phyloP scores from a whole-genome alignment of 2,888 invertebrate genomes.

The Dione vanillae region DNA sequence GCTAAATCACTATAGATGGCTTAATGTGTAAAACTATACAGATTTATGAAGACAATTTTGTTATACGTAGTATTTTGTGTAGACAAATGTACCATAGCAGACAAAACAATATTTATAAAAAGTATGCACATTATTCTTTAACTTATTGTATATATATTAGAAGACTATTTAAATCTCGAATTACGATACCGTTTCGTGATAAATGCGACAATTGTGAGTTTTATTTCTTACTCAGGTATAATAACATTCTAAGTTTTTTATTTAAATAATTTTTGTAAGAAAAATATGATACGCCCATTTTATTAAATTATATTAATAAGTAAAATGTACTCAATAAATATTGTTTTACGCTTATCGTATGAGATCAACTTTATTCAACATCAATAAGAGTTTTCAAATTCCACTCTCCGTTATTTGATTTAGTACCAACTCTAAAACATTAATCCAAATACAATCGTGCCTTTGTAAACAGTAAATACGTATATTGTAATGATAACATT shows the following conservation, averaged over 20 bases:
- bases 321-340: constrained; percentile 1
- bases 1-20: constrained; percentile 10
- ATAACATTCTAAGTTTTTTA: too few species aligned
- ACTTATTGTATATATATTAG: too few species aligned
- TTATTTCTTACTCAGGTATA: too few species aligned
- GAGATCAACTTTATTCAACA: constrained; percentile 1
- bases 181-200: too few species aligned
- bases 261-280: too few species aligned
- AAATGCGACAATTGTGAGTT: too few species aligned
- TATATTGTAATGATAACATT: neutral
- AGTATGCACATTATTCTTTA: too few species aligned
- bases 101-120: too few species aligned
- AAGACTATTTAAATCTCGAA: too few species aligned
- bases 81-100: too few species aligned
- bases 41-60: constrained; percentile 4
- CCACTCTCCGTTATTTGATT: constrained; percentile 4
- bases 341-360: neutral
- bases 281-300: neutral
- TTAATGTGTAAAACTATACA: neutral
- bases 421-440: constrained; percentile 9
- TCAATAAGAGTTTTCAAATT: neutral
- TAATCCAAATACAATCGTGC: neutral
- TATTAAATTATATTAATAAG: neutral
- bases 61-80: neutral
- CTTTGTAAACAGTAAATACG: constrained; percentile 5